These are phyloP conservation scores for Cephalopterus ornatus DNA, from an alignment of 2,113 vertebrate species.

Conservation along the genomic window DNA sequence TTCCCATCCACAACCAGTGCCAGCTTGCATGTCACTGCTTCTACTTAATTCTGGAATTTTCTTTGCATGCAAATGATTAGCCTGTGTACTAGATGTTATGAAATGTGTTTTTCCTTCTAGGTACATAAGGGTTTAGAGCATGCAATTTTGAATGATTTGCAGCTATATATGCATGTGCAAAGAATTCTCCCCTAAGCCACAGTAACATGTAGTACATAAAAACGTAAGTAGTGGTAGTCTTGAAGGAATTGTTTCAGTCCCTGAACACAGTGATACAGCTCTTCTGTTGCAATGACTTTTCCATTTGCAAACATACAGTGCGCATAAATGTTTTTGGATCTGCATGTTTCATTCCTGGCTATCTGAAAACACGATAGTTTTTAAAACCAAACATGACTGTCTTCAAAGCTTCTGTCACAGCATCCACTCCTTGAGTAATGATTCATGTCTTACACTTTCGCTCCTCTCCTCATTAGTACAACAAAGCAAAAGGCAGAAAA, in stretches of 20 bases:
- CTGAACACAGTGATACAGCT: not conserved
- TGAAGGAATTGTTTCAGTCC: not conserved
- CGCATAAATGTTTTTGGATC: not conserved
- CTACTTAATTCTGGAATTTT: not conserved
- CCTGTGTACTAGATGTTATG: not conserved
- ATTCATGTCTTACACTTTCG: not conserved
- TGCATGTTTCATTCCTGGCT: not conserved
- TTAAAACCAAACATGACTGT: not conserved
- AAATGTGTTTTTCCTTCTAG: not conserved
- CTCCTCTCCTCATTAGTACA: not conserved
- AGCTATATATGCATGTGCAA: not conserved
- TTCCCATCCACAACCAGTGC: not conserved
- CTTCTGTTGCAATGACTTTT: not conserved
- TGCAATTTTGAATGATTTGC: not conserved
- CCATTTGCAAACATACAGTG: not conserved
- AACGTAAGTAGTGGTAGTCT: not conserved
- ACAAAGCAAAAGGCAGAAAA: slow-evolving; percentile 1
- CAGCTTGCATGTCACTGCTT: not conserved
- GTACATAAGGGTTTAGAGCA: not conserved
- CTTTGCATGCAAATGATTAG: not conserved
- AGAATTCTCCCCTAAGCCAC: not conserved
- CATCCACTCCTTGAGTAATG: not conserved
- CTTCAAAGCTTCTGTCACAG: not conserved
- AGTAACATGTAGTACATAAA: not conserved
- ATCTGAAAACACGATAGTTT: not conserved